These are phyloP conservation scores for Hyperoodon ampullatus DNA, from an alignment of 2,113 vertebrate species.

Conservation along the genomic window DNA sequence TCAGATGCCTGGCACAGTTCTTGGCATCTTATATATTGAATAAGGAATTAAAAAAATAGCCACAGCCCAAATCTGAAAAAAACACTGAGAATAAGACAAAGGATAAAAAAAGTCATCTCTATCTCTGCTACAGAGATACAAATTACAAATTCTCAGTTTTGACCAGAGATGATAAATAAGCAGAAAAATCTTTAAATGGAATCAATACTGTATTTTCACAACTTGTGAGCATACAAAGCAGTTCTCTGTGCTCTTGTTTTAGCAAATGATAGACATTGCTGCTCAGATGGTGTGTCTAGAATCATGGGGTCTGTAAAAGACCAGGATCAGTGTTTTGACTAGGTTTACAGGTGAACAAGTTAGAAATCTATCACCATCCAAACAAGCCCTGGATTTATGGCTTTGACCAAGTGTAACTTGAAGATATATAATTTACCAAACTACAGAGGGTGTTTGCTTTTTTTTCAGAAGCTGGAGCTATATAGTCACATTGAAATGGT, in stretches of 20 bases:
- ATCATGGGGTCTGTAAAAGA: constrained; percentile 68
- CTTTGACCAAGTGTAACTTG: neutral
- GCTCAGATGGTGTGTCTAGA: constrained; percentile 57
- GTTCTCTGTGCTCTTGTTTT: neutral
- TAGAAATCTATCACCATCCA: constrained; percentile 55
- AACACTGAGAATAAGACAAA: neutral
- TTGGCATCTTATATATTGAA: neutral
- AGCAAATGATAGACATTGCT: neutral
- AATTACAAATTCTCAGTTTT: constrained; percentile 13
- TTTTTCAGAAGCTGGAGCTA: neutral
- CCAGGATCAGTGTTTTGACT: constrained; percentile 46
- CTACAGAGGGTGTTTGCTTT: neutral
- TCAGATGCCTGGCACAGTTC: neutral
- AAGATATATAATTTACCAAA: neutral
- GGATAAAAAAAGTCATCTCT: neutral
- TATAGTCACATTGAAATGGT: neutral
- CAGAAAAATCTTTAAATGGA: neutral
- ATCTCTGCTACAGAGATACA: neutral
- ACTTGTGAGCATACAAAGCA: neutral
- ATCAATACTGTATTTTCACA: neutral
- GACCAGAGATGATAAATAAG: constrained; percentile 5
- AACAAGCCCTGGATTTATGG: neutral
- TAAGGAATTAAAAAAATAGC: neutral
- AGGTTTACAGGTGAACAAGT: constrained; percentile 67
- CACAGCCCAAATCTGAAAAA: neutral